A percentile compares a stretch with the other conserved stretches of the same genome.
phyloP scores from a whole-genome alignment of 1,140 invertebrate species.

The Drosophila funebris region DNA sequence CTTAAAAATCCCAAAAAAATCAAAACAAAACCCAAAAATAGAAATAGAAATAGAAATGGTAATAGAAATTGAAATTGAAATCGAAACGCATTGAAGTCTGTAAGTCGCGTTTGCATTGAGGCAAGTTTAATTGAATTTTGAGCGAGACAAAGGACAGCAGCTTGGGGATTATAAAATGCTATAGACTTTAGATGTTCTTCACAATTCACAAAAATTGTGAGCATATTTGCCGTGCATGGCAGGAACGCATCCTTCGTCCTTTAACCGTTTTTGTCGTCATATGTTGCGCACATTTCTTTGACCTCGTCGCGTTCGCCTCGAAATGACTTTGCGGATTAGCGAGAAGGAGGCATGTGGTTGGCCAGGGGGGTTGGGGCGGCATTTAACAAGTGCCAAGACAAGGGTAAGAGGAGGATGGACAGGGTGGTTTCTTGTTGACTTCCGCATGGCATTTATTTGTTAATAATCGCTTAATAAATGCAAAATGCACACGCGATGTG shows the following conservation, averaged over 20 bases:
- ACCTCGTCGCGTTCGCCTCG: conserved; percentile 13
- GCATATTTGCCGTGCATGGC: conserved; percentile 77
- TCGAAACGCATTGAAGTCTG: neutral
- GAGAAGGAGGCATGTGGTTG: neutral
- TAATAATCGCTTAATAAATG: conserved; percentile 84
- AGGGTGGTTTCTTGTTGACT: conserved; percentile 46
- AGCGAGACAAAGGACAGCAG: conserved; percentile 60
- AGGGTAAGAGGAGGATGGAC: neutral
- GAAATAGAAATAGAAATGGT: neutral
- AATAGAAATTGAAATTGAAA: conserved; percentile 8
- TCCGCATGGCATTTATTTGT: conserved; percentile 62
- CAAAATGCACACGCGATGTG: conserved; percentile 69
- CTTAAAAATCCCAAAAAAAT: neutral
- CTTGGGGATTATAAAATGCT: conserved; percentile 72
- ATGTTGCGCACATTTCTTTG: conserved; percentile 73
- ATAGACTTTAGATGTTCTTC: conserved; percentile 16
- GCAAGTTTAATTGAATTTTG: conserved; percentile 70
- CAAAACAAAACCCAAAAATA: too few species aligned
- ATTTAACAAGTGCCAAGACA: conserved; percentile 6
- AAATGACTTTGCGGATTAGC: conserved; percentile 83
- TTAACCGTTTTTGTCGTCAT: conserved; percentile 55
- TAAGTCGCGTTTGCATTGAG: conserved; percentile 27
- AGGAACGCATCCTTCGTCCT: conserved; percentile 27
- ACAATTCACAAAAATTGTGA: conserved; percentile 68
- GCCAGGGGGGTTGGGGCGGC: neutral